Evolutionary conservation across 2,113 vertebrate species (phyloP).

Genomic region (Mobula birostris): DNA sequence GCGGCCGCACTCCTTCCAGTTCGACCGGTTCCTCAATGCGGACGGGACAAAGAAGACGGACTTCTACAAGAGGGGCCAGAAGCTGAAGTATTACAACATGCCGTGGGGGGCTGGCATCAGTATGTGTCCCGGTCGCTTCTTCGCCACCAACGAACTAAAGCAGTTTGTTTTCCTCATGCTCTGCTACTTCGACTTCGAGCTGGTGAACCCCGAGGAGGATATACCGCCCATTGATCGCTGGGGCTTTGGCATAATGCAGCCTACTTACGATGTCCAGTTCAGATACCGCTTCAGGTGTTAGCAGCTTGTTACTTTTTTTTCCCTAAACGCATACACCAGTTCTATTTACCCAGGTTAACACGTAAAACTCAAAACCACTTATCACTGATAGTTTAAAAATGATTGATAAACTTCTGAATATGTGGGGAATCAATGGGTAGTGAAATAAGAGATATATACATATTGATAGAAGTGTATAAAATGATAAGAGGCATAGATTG

Average conservation of each 20-base stretch:
- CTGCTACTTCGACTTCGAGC: conserved; percentile 73
- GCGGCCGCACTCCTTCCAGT: conserved; percentile 51
- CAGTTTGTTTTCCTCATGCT: conserved; percentile 79
- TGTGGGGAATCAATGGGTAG: too few species aligned
- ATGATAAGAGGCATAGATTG: too few species aligned
- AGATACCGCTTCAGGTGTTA: conserved; percentile 59
- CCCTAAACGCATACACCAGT: background rate
- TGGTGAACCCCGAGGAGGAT: conserved; percentile 56
- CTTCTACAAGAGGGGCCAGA: conserved; percentile 78
- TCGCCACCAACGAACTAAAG: conserved; percentile 78
- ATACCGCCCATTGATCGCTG: conserved; percentile 70
- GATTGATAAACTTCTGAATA: too few species aligned
- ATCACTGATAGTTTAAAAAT: conserved; percentile 57
- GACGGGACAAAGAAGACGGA: conserved; percentile 40
- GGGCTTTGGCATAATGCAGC: conserved; percentile 78
- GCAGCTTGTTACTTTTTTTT: background rate
- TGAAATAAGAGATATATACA: too few species aligned
- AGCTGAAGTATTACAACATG: conserved; percentile 77
- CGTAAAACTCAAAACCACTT: background rate
- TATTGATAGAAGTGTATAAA: too few species aligned
- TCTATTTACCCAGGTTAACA: too few species aligned
- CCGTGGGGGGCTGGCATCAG: conserved; percentile 55
- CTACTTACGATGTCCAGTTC: conserved; percentile 62
- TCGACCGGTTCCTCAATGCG: conserved; percentile 2
- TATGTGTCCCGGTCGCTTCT: conserved; percentile 62